These are phyloP conservation scores for Xiphophorus couchianus DNA, from an alignment of 2,113 vertebrate genomes.

Conservation along the genomic window DNA sequence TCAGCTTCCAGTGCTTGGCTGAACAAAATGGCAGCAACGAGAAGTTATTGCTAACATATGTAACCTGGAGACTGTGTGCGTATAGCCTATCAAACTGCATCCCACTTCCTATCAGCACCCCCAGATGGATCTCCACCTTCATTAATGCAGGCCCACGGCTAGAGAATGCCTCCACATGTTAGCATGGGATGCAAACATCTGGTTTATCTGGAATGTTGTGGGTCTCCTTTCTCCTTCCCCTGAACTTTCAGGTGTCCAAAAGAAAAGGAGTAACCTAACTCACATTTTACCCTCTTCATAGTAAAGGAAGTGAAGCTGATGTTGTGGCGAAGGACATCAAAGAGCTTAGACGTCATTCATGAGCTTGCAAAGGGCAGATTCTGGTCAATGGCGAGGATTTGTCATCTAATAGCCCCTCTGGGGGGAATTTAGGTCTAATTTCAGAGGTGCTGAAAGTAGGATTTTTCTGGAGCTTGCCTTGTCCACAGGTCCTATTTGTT, in stretches of 20 bases:
- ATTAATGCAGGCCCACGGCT: conserved; percentile 78
- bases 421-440: conserved; percentile 67
- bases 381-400: conserved; percentile 71
- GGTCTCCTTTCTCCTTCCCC: conserved; percentile 27
- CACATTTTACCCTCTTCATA: conserved; percentile 24
- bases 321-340: conserved; percentile 69
- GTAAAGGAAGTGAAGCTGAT: conserved; percentile 49
- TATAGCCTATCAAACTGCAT: conserved; percentile 53
- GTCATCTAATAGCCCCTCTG: conserved; percentile 70
- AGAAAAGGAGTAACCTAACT: conserved; percentile 7
- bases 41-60: conserved; percentile 77
- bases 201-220: conserved; percentile 56
- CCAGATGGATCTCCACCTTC: conserved; percentile 60
- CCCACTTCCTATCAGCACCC: conserved; percentile 43
- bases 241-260: conserved; percentile 17
- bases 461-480: conserved; percentile 58
- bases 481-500: conserved; percentile 51
- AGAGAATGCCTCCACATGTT: conserved; percentile 54
- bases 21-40: conserved; percentile 45
- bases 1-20: conserved; percentile 47
- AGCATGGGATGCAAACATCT: conserved; percentile 60
- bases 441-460: conserved; percentile 75
- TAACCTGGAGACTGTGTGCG: conserved; percentile 65
- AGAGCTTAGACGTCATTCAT: conserved; percentile 54
- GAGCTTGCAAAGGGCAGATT: conserved; percentile 63